phyloP scores from a whole-genome alignment of 2,888 invertebrate species.

The Watsonalla cultraria region DNA sequence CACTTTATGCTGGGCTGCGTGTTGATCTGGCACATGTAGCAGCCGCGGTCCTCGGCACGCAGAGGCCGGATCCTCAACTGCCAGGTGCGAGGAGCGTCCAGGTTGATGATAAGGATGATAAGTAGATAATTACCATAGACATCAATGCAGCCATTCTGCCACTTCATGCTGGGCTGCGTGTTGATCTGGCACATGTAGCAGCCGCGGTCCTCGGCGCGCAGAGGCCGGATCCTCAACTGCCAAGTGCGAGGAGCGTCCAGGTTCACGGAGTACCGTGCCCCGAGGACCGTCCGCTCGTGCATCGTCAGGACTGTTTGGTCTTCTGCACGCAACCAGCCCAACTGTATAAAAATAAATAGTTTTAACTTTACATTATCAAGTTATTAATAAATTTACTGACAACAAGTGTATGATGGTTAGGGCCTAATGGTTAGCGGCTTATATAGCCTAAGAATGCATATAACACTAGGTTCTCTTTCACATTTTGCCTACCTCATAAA shows the following conservation, averaged over 20 bases:
- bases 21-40: conserved; percentile 96
- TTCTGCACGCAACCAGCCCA: conserved; percentile 93
- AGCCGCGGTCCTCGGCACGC: too few relatives aligned
- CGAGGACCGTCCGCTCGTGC: conserved; percentile 91
- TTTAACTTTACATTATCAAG: too few relatives aligned
- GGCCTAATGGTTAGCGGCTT: too few relatives aligned
- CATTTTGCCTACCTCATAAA: too few relatives aligned
- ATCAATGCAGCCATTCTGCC: conserved; percentile 91
- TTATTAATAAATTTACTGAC: too few relatives aligned
- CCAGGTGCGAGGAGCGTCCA: conserved; percentile 7
- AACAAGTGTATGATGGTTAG: too few relatives aligned
- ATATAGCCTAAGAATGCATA: too few relatives aligned
- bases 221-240: conserved; percentile 90
- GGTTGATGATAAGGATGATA: not conserved
- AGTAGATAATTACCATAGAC: conserved; percentile 84
- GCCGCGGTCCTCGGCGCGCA: conserved; percentile 89
- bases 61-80: conserved; percentile 9
- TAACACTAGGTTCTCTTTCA: too few relatives aligned
- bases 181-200: conserved; percentile 97
- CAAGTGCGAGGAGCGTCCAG: conserved; percentile 91
- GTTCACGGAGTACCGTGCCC: conserved; percentile 88
- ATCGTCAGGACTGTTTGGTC: conserved; percentile 94
- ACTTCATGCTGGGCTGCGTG: conserved; percentile 89
- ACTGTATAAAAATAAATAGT: conserved; percentile 77
- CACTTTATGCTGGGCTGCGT: conserved; percentile 90